A percentile compares a stretch with the other conserved stretches of the same genome.
phyloP scores from a whole-genome alignment of 1,140 invertebrate species.

The Calliphora vicina region DNA sequence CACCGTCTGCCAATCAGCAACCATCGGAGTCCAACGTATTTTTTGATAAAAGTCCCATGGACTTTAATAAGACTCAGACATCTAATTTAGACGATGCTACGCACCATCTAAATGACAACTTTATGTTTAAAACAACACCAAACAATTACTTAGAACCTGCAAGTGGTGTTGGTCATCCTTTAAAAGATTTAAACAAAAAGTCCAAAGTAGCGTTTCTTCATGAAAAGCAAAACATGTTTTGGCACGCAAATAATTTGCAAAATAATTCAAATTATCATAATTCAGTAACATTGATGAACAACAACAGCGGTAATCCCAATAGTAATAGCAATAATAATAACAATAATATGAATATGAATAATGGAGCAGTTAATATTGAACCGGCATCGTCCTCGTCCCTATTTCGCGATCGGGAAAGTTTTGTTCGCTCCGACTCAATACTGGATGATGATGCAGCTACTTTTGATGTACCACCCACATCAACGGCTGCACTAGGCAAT shows the following conservation, averaged over 20 bases:
- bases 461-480: constrained; percentile 74
- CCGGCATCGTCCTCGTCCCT: neutral
- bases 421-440: constrained; percentile 71
- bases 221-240: neutral
- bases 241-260: neutral
- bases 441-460: constrained; percentile 77
- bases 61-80: neutral
- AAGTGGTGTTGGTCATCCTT: neutral
- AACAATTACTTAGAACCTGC: neutral
- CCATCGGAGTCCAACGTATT: neutral
- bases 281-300: neutral
- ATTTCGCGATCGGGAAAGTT: constrained; percentile 62
- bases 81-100: neutral
- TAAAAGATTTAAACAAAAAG: constrained; percentile 3
- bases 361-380: neutral
- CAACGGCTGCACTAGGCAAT: constrained; percentile 61
- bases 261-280: neutral
- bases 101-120: neutral
- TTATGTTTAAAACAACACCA: neutral
- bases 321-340: constrained; percentile 13
- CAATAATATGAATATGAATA: neutral
- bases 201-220: neutral
- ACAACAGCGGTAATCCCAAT: neutral
- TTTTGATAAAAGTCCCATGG: neutral
- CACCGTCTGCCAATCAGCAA: neutral